A percentile compares a stretch with the other conserved stretches of the same genome.
Conservation (phyloP, 2,113 vertebrate genomes). For the Mesitornis unicolor region DNA sequence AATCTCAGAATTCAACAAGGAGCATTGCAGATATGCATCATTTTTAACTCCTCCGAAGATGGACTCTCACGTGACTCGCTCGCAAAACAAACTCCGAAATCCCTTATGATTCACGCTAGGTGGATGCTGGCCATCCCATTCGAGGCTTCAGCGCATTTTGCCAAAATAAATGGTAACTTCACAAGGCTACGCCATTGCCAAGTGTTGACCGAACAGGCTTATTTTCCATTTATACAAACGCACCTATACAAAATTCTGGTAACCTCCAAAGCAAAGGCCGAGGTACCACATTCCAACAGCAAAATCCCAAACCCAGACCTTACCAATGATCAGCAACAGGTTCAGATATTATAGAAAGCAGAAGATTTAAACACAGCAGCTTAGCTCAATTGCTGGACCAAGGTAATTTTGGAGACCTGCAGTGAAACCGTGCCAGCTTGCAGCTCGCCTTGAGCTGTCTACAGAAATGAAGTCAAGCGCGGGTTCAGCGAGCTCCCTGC, state of each 20-base stretch:
- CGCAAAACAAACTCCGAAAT: background rate
- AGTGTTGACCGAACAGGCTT: background rate
- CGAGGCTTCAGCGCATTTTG: background rate
- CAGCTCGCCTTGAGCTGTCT: slow-evolving; percentile 1
- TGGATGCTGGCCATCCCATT: background rate
- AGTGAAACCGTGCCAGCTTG: background rate
- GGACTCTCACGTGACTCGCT: background rate
- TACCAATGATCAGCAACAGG: rapidly evolving
- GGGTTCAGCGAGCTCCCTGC: slow-evolving; percentile 2
- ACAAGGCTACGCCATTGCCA: background rate
- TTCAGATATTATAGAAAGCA: background rate
- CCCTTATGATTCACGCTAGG: background rate
- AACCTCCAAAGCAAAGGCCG: background rate
- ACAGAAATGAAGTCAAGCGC: background rate
- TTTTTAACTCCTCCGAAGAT: background rate
- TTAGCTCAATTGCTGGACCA: background rate
- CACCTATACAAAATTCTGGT: background rate
- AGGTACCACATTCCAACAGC: background rate
- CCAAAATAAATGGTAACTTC: background rate
- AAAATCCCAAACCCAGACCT: background rate
- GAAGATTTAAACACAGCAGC: background rate
- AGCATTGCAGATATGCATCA: background rate
- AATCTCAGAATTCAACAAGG: background rate
- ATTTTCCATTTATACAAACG: background rate
- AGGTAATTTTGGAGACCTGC: background rate